Conservation (phyloP, 2,113 vertebrate genomes). For the Colossoma macropomum region DNA sequence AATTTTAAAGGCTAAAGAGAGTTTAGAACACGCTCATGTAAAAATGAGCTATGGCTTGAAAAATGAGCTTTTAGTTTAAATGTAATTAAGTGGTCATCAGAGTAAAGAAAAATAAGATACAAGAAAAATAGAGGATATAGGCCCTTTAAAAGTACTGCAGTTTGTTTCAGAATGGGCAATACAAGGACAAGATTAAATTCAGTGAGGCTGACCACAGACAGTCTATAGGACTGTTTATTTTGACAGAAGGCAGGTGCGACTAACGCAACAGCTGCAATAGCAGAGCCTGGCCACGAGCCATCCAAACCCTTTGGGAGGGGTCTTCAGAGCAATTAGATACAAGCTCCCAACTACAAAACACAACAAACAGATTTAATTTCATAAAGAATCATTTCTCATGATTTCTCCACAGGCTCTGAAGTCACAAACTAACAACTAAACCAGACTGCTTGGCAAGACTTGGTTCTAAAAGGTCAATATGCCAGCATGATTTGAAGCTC, state of each 20-base stretch:
- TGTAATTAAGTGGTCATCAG: too few relatives aligned
- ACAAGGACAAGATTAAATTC: not conserved
- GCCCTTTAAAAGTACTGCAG: too few relatives aligned
- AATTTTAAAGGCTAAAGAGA: too few relatives aligned
- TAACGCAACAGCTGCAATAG: conserved; percentile 50
- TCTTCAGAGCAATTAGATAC: not conserved
- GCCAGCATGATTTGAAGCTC: not conserved
- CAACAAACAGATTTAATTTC: not conserved
- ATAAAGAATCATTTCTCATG: not conserved
- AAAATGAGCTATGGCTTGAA: too few relatives aligned
- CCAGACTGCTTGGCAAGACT: not conserved
- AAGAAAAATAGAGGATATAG: too few relatives aligned
- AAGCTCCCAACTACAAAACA: not conserved
- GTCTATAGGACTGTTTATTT: conserved; percentile 28
- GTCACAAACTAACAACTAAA: not conserved
- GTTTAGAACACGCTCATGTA: too few relatives aligned
- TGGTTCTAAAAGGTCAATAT: not conserved
- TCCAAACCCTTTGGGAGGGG: not conserved
- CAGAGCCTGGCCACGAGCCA: conserved; percentile 21
- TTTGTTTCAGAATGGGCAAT: not conserved
- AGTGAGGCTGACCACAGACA: conserved; percentile 40
- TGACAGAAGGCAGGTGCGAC: conserved; percentile 71
- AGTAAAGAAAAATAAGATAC: too few relatives aligned
- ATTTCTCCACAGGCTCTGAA: not conserved
- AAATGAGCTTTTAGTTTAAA: too few relatives aligned